Percentiles rank a stretch among this genome's conserved stretches.
phyloP scores from a whole-genome alignment of 2,888 invertebrate genomes.

The Pyrochroa serraticornis region DNA sequence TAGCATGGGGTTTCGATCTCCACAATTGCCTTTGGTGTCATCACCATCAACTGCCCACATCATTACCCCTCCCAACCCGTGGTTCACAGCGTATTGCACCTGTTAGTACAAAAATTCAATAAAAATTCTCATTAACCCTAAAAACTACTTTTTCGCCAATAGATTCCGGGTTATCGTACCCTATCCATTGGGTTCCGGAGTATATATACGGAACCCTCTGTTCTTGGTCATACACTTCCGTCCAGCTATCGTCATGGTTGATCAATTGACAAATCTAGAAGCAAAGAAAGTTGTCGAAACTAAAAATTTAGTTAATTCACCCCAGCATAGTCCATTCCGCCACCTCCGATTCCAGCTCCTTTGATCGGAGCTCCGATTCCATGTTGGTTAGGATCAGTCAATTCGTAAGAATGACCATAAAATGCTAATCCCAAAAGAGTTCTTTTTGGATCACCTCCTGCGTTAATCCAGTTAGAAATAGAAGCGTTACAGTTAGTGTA shows the following conservation, averaged over 20 bases:
- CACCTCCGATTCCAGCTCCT: conserved; percentile 58
- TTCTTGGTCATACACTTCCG: conserved; percentile 58
- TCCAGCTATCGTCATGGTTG: conserved; percentile 50
- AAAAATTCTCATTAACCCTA: neutral
- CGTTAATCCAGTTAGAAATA: conserved; percentile 60
- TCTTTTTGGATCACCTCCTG: conserved; percentile 65
- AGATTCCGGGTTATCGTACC: conserved; percentile 68
- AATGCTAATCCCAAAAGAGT: conserved; percentile 71
- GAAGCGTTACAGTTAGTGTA: conserved; percentile 52
- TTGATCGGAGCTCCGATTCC: conserved; percentile 62
- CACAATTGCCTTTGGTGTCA: conserved; percentile 38
- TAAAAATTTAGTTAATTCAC: neutral
- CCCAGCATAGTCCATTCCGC: neutral
- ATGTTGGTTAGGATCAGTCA: conserved; percentile 34
- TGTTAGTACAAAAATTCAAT: conserved; percentile 14
- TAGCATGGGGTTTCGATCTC: conserved; percentile 35
- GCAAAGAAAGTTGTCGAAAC: neutral
- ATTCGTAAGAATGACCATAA: conserved; percentile 45
- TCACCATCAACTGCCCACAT: conserved; percentile 39
- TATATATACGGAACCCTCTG: conserved; percentile 69
- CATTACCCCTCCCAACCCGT: conserved; percentile 39
- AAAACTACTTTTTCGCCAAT: conserved; percentile 58
- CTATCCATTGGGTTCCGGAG: conserved; percentile 69
- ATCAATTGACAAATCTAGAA: conserved; percentile 63
- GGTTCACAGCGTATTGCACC: conserved; percentile 32